Base-by-base conservation (phyloP, 2,797 vertebrate genomes). In the Sebastes baramenuke region DNA sequence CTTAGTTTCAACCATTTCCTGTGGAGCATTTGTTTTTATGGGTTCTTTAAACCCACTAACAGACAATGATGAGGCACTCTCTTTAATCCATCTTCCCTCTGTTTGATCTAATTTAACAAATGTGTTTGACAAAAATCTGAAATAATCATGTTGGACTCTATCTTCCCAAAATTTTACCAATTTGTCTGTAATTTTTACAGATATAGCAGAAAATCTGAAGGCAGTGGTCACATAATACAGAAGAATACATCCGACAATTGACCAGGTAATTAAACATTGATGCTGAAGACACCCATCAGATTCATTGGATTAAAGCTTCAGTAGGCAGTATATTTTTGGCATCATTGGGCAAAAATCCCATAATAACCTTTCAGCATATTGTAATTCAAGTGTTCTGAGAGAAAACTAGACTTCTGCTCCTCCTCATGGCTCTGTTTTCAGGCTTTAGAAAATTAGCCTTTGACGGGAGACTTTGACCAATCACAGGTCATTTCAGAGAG, bases 361-460 rank as follows among this genome's bases (percentile, higher is more conserved):
- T 16, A 42, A 42, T 42, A 42, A 42, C 38, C 38, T 42, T 16
- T 16, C 38, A 42, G 38, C 38, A 42, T 42, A 2, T 42, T 16
- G 38, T 42, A 42, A 42, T 42, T 42, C 38, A 42, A 42, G 14
- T 42, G 38, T 42, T 42, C 0, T 42, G 38, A 42, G 38, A 42
- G 38, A 46, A 8, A 46, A 0, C 42, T 46, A 46, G 42, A 46
- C 7, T 46, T 46, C 42, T 20, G 42, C 42, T 18, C 0, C 42
- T 46, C 42, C 16, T 20, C 16, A 46, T 46, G 42, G 42, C 42
- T 46, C 42, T 46, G 16, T 46, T 18, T 42, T 46, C 16, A 46
- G 16, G 0, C 16, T 46, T 46, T 20, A 46, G 16, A 46, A 18
- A 3, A 46, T 0, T 46, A 18, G 42, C 0, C 42, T 3, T 0